These are phyloP conservation scores for Maniola jurtina DNA, from an alignment of 1,140 invertebrate genomes.

Conservation along the genomic window DNA sequence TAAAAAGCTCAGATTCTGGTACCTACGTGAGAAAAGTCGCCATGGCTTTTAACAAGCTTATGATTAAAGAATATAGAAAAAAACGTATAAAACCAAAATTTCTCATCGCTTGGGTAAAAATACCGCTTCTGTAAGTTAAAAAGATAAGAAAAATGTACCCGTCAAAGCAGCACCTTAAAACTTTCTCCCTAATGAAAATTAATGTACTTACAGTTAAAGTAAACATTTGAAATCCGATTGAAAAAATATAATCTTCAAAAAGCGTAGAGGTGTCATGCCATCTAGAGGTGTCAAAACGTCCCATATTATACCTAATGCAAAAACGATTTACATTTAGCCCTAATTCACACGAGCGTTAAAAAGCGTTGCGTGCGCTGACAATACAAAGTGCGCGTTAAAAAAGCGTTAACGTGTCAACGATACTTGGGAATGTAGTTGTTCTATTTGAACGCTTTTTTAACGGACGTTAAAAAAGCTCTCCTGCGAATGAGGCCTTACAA, in stretches of 20 bases:
- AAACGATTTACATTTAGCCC: too few relatives aligned
- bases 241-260: slow-evolving; percentile 24
- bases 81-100: background rate
- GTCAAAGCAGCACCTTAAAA: background rate
- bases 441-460: too few relatives aligned
- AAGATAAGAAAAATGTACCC: background rate
- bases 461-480: too few relatives aligned
- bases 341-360: too few relatives aligned
- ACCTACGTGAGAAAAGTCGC: background rate
- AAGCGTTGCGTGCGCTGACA: too few relatives aligned
- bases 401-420: too few relatives aligned
- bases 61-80: background rate
- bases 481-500: too few relatives aligned
- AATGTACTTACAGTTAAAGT: background rate
- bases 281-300: too few relatives aligned
- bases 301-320: too few relatives aligned
- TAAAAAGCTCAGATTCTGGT: background rate
- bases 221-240: slow-evolving; percentile 17
- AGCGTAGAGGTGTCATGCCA: too few relatives aligned
- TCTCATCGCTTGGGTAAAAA: background rate
- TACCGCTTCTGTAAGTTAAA: background rate
- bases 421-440: too few relatives aligned
- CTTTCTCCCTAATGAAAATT: slow-evolving; percentile 3
- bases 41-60: background rate
- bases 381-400: too few relatives aligned